Evolutionary conservation across 1,140 invertebrate genomes (phyloP), one percentile per base, ranked within the genome.

Genomic region (Steinernema khuongi): DNA sequence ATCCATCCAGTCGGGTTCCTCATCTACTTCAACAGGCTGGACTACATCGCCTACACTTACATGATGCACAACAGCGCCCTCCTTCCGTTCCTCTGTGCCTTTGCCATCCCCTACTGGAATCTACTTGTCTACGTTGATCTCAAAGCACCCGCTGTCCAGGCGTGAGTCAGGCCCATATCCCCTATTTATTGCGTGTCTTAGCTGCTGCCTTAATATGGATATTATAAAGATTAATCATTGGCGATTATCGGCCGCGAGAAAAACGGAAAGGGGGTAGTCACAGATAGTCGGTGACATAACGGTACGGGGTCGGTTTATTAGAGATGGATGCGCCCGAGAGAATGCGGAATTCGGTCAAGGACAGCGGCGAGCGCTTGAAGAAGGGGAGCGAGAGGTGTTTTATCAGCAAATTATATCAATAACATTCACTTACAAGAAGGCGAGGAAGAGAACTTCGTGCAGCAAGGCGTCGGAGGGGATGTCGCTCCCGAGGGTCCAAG

Each of bases 261-360:
- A 60, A 60, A 26, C 50, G 50, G 50, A 26, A 60, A 60, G 50
- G 22, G 50, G 26, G 2, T 22, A 60, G 26, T n/a, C 7, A 60
- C 50, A 4, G 36, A 11, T 7, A 41, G 36, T n/a, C n/a, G n/a
- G n/a, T n/a, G 36, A 41, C n/a, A 60, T 22, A 60, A 60, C 50
- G 50, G 50, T 60, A 7, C 50, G 50, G 36, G 50, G 50, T 60
- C 19, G 50, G 50, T 60, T 60, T 60, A 60, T 60, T 60, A 60
- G 50, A 14, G 50, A 26, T 17, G n/a, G 50, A 60, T 60, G 50
- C 22, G 50, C 50, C 14, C 50, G 50, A 41, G 50, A 60, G 50
- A 60, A 60, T n/a, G 4, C 26, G 50, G 50, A 60, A 60, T 60
- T 60, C 50, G 50, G 50, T 60, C 50, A 60, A 60, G 50, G 50